A percentile compares a stretch with the other conserved stretches of the same genome.
Evolutionary conservation across 2,888 invertebrate species (phyloP).

Genomic region (Diploptera punctata): DNA sequence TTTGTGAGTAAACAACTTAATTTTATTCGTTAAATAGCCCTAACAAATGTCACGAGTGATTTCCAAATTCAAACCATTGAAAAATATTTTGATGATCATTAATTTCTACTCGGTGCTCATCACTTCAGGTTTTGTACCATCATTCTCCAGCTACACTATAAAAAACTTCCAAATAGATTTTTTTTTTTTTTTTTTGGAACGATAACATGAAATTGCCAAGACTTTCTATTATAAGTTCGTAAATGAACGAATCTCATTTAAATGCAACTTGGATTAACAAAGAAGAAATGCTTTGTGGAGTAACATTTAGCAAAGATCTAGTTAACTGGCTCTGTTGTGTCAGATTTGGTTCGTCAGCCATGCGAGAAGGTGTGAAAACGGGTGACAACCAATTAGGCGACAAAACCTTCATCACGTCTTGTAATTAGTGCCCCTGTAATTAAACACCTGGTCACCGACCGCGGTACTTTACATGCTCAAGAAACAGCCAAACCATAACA

Average conservation of each 20-base stretch:
- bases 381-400: slow-evolving; percentile 29
- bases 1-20: too few species aligned
- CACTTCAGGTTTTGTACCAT: too few species aligned
- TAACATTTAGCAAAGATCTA: slow-evolving; percentile 14
- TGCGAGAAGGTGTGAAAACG: slow-evolving; percentile 29
- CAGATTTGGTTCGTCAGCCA: slow-evolving; percentile 9
- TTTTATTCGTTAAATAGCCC: too few species aligned
- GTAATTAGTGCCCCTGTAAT: slow-evolving; percentile 21
- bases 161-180: too few species aligned
- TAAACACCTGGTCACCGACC: slow-evolving; percentile 23
- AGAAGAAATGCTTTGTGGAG: neutral
- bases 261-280: neutral
- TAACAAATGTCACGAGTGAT: too few species aligned
- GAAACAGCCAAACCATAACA: slow-evolving; percentile 7
- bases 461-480: neutral
- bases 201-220: neutral
- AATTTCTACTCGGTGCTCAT: too few species aligned
- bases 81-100: too few species aligned
- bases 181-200: too few species aligned
- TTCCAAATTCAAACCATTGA: too few species aligned
- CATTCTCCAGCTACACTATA: too few species aligned
- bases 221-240: neutral
- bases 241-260: neutral
- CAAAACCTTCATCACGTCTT: slow-evolving; percentile 23
- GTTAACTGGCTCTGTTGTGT: slow-evolving; percentile 14